Evolutionary conservation across 1,140 invertebrate species (phyloP), one percentile per base, ranked within the genome.

Genomic region (Copidosoma floridanum): DNA sequence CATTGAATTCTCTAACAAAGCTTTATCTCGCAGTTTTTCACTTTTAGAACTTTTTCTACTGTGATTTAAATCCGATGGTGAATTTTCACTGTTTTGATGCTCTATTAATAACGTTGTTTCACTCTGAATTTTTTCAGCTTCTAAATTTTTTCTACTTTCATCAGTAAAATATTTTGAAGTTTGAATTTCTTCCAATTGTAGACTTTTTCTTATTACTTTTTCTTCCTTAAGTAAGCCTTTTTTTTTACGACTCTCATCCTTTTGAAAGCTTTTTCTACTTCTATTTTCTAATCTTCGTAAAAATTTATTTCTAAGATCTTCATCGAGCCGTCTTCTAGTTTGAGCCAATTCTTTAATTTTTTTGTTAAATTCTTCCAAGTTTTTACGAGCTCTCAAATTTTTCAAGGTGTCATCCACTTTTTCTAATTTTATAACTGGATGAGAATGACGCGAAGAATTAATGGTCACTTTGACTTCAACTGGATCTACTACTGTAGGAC

Each of bases 401-500:
- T 21, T 55, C 10, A 61, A 23, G n/a, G 27, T 24, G 27, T 62
- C 29, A 29, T 62, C 60, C 51, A 51, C 27, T 29, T 62, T 62
- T 38, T 62, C 54, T 1, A 62, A 37, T 57, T 52, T 62, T 20
- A 61, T 52, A 52, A 56, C 20, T 26, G 48, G 47, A 52, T 18
- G 44, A 26, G 37, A 8, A n/a, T 50, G 3, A 7, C 20, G 38
- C 26, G 23, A 32, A 32, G 29, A 8, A 12, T 8, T 32, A 8
- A 6, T 32, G 10, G 38, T 32, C 21, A 56, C 16, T 44, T 51
- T 51, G 2, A 51, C 40, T 26, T 57, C 16, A 47, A 40, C 20
- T 35, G 26, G 26, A 14, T 32, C 50, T 24, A 56, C 24, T 35
- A 56, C 18, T 16, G 32, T 18, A 29, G 48, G 24, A 54, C 52